Percentiles rank a stretch among this genome's conserved stretches.
Conservation (phyloP, 2,888 invertebrate genomes). For the Yponomeuta plumbellus region DNA sequence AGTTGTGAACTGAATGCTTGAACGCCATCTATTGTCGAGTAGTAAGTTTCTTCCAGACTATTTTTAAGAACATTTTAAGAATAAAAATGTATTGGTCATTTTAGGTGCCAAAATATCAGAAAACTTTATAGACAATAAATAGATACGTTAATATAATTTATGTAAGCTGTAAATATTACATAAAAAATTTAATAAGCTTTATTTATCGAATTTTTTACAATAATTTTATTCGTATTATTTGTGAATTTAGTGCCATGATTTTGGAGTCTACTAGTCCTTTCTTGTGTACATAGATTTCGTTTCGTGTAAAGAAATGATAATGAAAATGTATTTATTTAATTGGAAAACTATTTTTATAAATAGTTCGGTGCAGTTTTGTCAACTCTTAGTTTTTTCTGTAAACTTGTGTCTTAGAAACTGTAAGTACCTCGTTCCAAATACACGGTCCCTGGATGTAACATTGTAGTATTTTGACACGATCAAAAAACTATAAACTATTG, state of each 20-base stretch:
- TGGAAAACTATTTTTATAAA: not conserved
- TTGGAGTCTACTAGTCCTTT: constrained; percentile 36
- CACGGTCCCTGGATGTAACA: not conserved
- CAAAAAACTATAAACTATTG: not conserved
- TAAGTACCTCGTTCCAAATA: no score
- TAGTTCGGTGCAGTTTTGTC: not conserved
- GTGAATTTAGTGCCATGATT: constrained; percentile 43
- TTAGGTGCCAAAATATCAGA: not conserved
- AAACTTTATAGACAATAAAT: constrained; percentile 1
- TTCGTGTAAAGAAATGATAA: not conserved
- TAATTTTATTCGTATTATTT: constrained; percentile 21
- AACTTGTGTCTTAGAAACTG: no score
- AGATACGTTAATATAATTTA: no score
- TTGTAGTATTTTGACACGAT: not conserved
- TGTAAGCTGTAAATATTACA: not conserved
- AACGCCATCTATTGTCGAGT: not conserved
- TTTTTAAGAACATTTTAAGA: constrained; percentile 5
- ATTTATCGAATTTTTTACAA: not conserved
- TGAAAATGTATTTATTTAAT: not conserved
- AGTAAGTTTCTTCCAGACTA: not conserved
- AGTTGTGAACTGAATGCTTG: not conserved
- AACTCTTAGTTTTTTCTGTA: no score
- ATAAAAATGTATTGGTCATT: constrained; percentile 3
- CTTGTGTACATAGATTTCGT: constrained; percentile 4
- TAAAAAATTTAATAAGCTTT: not conserved